Evolutionary conservation across 2,797 vertebrate species (phyloP).

Genomic region (Tolypeutes matacus): DNA sequence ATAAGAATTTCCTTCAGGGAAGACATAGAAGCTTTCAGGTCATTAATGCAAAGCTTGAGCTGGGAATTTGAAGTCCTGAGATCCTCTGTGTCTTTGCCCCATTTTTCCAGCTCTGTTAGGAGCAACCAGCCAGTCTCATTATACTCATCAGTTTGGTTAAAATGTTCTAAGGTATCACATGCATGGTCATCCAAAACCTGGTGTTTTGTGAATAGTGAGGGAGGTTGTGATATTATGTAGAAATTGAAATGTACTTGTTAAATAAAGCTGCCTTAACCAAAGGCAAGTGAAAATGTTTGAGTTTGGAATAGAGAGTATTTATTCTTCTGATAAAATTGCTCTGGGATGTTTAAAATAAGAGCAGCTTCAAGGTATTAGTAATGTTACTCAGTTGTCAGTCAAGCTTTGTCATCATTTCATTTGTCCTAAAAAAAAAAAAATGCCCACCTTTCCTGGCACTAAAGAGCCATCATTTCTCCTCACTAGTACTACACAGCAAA

Average conservation of each 20-base stretch:
- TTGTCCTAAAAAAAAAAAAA: constrained; percentile 63
- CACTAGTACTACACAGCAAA: background rate
- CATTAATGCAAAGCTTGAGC: background rate
- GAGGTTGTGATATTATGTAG: background rate
- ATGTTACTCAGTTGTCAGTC: constrained; percentile 52
- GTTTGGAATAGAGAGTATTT: constrained; percentile 25
- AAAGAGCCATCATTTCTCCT: background rate
- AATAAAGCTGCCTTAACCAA: constrained; percentile 36
- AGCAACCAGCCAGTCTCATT: background rate
- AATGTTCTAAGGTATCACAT: background rate
- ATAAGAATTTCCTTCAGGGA: background rate
- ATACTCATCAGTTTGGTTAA: background rate
- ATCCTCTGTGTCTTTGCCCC: background rate
- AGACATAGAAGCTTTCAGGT: background rate
- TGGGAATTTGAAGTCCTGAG: background rate
- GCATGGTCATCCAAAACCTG: background rate
- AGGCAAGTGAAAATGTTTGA: background rate
- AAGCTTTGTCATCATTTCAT: constrained; percentile 48
- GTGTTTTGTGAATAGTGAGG: background rate
- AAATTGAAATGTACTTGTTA: background rate
- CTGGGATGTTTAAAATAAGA: constrained; percentile 47
- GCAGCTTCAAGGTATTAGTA: constrained; percentile 28
- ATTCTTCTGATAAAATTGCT: constrained; percentile 50
- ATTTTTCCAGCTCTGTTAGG: background rate
- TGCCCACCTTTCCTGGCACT: background rate